Percentiles rank a stretch among this genome's conserved stretches.
Evolutionary conservation across 2,797 vertebrate genomes (phyloP).

Genomic region (Salarias fasciatus): DNA sequence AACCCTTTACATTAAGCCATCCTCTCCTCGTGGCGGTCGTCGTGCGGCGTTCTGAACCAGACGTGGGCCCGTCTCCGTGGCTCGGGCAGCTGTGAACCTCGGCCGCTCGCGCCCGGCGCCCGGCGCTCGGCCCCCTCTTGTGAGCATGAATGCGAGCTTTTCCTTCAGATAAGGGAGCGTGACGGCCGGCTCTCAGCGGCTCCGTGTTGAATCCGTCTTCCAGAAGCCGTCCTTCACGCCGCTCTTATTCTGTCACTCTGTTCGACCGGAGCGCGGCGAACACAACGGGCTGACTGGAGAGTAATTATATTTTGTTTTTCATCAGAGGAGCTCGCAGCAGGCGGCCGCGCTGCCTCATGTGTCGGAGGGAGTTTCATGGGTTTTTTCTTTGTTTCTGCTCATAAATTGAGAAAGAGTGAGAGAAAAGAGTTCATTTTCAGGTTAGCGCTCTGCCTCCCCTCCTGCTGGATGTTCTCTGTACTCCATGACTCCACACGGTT

Average conservation of each 20-base stretch:
- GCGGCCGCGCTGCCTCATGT: background rate
- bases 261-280: background rate
- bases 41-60: too few species aligned
- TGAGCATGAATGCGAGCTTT: background rate
- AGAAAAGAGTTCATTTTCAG: background rate
- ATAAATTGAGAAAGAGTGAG: background rate
- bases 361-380: background rate
- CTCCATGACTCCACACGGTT: too few species aligned
- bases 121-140: background rate
- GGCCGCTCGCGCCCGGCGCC: too few species aligned
- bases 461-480: too few species aligned
- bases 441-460: too few species aligned
- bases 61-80: too few species aligned
- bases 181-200: slow-evolving; percentile 1
- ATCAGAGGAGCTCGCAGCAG: background rate
- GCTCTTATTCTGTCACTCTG: slow-evolving; percentile 1
- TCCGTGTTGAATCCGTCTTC: background rate
- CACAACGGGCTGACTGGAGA: background rate
- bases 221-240: slow-evolving; percentile 20
- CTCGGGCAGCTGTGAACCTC: too few species aligned
- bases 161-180: slow-evolving; percentile 11
- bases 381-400: background rate
- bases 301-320: slow-evolving; percentile 8
- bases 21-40: too few species aligned
- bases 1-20: too few species aligned